Evolutionary conservation across 2,888 invertebrate species (phyloP), one percentile per base, ranked within the genome.

Genomic region (Eudasyphora cyanicolor): DNA sequence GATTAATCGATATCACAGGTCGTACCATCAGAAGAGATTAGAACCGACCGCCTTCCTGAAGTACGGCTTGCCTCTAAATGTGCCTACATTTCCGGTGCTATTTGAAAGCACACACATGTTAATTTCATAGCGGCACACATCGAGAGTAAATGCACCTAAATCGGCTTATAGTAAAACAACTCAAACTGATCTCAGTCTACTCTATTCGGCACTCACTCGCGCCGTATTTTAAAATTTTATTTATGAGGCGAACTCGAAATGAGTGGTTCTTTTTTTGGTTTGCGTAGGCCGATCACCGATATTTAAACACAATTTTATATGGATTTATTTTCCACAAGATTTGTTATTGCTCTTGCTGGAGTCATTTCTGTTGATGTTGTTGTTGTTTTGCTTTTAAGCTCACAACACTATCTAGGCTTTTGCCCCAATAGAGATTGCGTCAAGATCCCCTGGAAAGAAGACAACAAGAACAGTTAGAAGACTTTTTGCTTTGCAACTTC

Each of bases 231-330:
- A 54, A 73, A 19, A 45, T 24, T 62, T 80, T 80, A 81, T 84
- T 81, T 81, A 84, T 73, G 81, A 78, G 51, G 38, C 42, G 14
- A 78, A 78, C 51, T 54, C 71, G 71, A 76, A 79, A 71, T 78
- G 71, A 81, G 67, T 81, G 57, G 75, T 81, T 82, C 67, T 67
- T 42, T 38, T 67, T 42, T 10, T n/a, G n/a, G 12, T 42, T 71
- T 75, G 81, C 78, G 81, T 84, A 78, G 84, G 84, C 71, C 64
- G 78, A 57, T 78, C 71, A 78, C 77, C 83, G 75, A 77, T 83
- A 80, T 83, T 83, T 83, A 75, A 80, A 71, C 60, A 60, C 51
- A 81, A 78, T 76, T 70, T 76, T 80, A 74, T 77, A 29, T 73
- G 12, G 32, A 51, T 14, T 51, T 64, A 49, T 76, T 67, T 76